phyloP scores from a whole-genome alignment of 2,797 vertebrate genomes.

The Cetoscarus ocellatus region DNA sequence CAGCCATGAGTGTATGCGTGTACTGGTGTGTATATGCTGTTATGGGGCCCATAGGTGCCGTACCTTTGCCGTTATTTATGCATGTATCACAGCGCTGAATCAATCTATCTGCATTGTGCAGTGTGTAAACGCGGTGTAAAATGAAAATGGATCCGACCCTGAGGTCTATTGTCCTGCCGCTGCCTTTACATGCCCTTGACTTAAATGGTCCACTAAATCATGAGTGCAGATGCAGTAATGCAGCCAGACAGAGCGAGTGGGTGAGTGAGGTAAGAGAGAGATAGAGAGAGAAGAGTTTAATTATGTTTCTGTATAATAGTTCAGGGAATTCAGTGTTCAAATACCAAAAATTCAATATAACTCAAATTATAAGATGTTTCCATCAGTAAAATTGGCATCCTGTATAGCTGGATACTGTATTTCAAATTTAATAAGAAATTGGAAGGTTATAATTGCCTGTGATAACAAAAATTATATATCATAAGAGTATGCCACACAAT shows the following conservation, averaged over 20 bases:
- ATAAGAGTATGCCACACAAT: not conserved
- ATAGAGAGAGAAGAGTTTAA: not conserved
- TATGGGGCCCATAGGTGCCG: constrained; percentile 32
- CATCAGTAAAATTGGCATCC: not conserved
- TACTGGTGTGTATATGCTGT: constrained; percentile 9
- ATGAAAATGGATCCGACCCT: constrained; percentile 69
- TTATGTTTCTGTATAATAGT: not conserved
- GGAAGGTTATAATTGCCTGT: not conserved
- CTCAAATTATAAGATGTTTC: not conserved
- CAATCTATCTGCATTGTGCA: constrained; percentile 61
- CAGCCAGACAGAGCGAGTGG: not conserved
- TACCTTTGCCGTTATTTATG: constrained; percentile 60
- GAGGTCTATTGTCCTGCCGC: constrained; percentile 54
- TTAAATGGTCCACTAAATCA: constrained; percentile 63
- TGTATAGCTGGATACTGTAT: not conserved
- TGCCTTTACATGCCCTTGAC: constrained; percentile 52
- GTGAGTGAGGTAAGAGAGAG: not conserved
- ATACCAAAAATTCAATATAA: not conserved
- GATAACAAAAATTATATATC: not conserved
- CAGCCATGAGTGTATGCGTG: constrained; percentile 2
- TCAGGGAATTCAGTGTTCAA: not conserved
- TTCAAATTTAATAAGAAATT: not conserved
- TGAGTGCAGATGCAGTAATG: constrained; percentile 11
- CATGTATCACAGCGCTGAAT: constrained; percentile 48
- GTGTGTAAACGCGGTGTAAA: constrained; percentile 58